Evolutionary conservation across 2,888 invertebrate species (phyloP), one percentile per base, ranked within the genome.

Genomic region (Sarcophaga variegata): DNA sequence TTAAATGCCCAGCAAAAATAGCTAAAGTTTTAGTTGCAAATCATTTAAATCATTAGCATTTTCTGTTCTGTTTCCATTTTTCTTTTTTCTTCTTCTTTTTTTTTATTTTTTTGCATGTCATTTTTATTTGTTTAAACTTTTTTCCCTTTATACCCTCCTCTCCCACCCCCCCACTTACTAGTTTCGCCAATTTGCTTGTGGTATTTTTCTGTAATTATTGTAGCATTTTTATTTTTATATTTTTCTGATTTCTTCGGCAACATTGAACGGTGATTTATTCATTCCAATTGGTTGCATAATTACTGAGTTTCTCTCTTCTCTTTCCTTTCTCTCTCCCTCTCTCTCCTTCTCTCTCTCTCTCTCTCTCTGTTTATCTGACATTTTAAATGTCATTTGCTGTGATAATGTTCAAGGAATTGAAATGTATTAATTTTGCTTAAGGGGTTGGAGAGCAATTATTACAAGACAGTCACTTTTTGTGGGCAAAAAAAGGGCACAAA

Each of bases 191-290:
- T 54, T 70, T 54, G 6, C 37, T 37, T 37, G 37, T 37, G 37
- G 37, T 37, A 37, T 37, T 37, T 37, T 37, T 37, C 37, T 37
- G 8, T 37, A 37, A 37, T 37, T 37, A 37, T 37, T 37, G 37
- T 8, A 37, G 8, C 10, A 37, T 37, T 37, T 37, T 37, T 37
- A 1, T 27, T 5, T 1, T 27, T 27, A 4, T 37, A 10, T 37
- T 37, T 37, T 10, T 37, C 2, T 37, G 10, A 37, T 37, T 37
- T 37, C 37, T 37, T 37, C 37, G 2, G 37, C 8, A 45, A n/a
- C n/a, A 72, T 72, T 59, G n/a, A 66, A 67, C 81, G 47, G 59
- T 80, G 72, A 80, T 77, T 71, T 66, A 71, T 77, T 62, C 27
- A 74, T 72, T 71, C 17, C 25, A 78, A 64, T 37, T 71, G 10